phyloP scores from a whole-genome alignment of 2,113 vertebrate species.

The Furnarius figulus region DNA sequence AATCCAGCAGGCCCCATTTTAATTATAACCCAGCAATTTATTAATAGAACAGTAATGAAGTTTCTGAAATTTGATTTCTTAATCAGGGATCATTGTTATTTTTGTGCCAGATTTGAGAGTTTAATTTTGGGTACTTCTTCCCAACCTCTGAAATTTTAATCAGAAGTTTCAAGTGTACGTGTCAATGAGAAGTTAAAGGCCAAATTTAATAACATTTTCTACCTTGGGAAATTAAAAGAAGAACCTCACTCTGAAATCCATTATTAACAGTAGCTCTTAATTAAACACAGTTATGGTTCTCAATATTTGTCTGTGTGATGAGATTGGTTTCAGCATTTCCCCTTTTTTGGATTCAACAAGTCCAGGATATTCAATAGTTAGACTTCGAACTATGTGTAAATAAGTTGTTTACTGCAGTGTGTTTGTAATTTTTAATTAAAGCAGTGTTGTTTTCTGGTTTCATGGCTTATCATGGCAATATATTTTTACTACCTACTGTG shows the following conservation, averaged over 20 bases:
- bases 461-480: slow-evolving; percentile 77
- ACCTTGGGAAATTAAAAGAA: slow-evolving; percentile 79
- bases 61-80: slow-evolving; percentile 65
- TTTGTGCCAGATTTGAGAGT: slow-evolving; percentile 71
- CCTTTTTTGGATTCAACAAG: slow-evolving; percentile 38
- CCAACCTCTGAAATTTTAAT: slow-evolving; percentile 75
- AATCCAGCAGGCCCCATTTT: neutral
- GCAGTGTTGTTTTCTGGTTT: slow-evolving; percentile 68
- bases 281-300: slow-evolving; percentile 72
- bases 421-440: slow-evolving; percentile 84
- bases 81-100: slow-evolving; percentile 51
- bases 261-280: slow-evolving; percentile 79
- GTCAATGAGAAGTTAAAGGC: slow-evolving; percentile 73
- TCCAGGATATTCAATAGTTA: neutral
- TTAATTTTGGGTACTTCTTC: slow-evolving; percentile 68
- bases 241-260: slow-evolving; percentile 58
- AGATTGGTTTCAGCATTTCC: slow-evolving; percentile 54
- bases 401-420: slow-evolving; percentile 78
- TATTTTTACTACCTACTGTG: slow-evolving; percentile 75
- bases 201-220: slow-evolving; percentile 77
- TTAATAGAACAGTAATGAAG: slow-evolving; percentile 30
- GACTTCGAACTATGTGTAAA: slow-evolving; percentile 48
- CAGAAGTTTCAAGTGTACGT: slow-evolving; percentile 66
- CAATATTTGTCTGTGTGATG: slow-evolving; percentile 56
- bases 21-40: slow-evolving; percentile 11